A percentile compares a stretch with the other conserved stretches of the same genome.
phyloP scores from a whole-genome alignment of 2,888 invertebrate genomes.

The Acheta domesticus region DNA sequence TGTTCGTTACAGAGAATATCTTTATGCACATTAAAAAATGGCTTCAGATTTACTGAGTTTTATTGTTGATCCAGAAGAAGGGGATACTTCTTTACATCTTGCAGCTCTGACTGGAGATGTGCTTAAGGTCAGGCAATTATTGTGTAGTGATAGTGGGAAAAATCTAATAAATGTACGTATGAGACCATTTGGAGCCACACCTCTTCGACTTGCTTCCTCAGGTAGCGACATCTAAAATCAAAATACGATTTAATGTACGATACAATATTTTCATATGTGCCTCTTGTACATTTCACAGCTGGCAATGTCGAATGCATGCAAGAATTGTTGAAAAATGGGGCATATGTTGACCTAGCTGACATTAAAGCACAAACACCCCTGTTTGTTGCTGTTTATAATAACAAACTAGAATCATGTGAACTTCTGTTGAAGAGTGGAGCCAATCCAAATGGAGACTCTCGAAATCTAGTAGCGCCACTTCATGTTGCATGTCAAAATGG shows the following conservation, averaged over 20 bases:
- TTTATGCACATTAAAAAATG: neutral
- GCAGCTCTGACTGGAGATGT: neutral
- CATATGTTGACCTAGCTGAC: conserved; percentile 22
- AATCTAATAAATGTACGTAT: neutral
- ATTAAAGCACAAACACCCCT: conserved; percentile 27
- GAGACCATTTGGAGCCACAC: neutral
- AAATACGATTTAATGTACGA: too few species aligned
- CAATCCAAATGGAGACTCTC: conserved; percentile 24
- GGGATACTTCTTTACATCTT: neutral
- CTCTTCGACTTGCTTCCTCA: neutral
- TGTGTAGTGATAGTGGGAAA: neutral
- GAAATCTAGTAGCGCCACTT: conserved; percentile 26
- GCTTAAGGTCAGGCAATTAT: neutral
- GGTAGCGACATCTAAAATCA: neutral
- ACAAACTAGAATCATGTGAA: conserved; percentile 3
- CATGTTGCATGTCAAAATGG: conserved; percentile 24
- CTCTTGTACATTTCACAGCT: conserved; percentile 1
- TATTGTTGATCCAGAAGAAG: neutral
- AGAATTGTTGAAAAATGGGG: conserved; percentile 21
- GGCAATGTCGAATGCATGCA: conserved; percentile 18
- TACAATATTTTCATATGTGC: too few species aligned
- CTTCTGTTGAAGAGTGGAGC: conserved; percentile 24
- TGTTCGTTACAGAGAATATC: neutral
- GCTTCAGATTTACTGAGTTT: neutral
- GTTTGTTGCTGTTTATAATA: conserved; percentile 28